These are phyloP conservation scores for Ochotona curzoniae DNA, from an alignment of 2,113 vertebrate species.

Conservation along the genomic window DNA sequence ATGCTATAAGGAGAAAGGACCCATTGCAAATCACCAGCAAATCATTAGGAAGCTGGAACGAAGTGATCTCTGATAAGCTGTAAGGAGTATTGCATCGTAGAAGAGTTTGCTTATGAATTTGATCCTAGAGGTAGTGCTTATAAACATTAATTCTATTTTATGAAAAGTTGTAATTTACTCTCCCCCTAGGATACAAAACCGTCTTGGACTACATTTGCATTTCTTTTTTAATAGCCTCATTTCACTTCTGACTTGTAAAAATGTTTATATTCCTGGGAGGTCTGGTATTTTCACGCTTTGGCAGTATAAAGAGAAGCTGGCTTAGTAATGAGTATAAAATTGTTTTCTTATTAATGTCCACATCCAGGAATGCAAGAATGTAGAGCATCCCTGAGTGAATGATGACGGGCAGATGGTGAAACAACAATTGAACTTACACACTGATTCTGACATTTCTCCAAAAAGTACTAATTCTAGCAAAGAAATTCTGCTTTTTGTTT, in stretches of 20 bases:
- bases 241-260: slow-evolving; percentile 53
- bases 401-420: background rate
- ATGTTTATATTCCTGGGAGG: slow-evolving; percentile 37
- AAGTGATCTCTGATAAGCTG: slow-evolving; percentile 30
- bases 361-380: background rate
- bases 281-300: slow-evolving; percentile 44
- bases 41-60: slow-evolving; percentile 48
- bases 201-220: slow-evolving; percentile 65
- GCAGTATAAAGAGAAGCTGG: background rate
- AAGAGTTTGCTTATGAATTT: slow-evolving; percentile 30
- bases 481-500: background rate
- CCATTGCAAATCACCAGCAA: slow-evolving; percentile 68
- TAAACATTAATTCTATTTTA: slow-evolving; percentile 59
- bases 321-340: background rate
- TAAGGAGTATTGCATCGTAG: slow-evolving; percentile 34
- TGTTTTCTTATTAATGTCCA: background rate
- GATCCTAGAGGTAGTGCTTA: slow-evolving; percentile 24
- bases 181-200: slow-evolving; percentile 40
- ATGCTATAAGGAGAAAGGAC: slow-evolving; percentile 30
- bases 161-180: slow-evolving; percentile 63
- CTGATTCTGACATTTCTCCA: background rate
- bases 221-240: slow-evolving; percentile 66
- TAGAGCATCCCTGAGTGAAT: background rate
- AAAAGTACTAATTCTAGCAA: background rate
- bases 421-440: background rate